Conservation (phyloP, 2,113 vertebrate genomes). For the Capreolus pygargus region DNA sequence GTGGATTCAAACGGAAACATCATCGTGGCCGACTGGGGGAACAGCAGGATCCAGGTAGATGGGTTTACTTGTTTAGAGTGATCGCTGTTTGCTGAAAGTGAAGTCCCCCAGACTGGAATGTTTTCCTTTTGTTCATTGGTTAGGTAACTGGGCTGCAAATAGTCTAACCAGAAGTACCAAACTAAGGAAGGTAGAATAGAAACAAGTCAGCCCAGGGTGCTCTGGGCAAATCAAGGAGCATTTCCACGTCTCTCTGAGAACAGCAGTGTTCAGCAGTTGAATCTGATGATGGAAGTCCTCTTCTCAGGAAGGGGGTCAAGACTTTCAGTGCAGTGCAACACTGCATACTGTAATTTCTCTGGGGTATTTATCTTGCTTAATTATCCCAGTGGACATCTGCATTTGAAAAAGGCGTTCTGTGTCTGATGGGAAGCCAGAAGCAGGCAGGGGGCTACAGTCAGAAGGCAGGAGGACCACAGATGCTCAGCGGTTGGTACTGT, state of each 20-base stretch:
- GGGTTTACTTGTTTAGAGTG: not conserved
- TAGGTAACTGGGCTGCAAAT: not conserved
- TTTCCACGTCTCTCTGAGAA: not conserved
- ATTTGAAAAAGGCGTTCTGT: not conserved
- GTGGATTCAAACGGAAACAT: constrained; percentile 97
- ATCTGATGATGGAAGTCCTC: not conserved
- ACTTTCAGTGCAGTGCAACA: not conserved
- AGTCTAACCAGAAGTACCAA: not conserved
- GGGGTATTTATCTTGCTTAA: not conserved
- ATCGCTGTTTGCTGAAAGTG: not conserved
- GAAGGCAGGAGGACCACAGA: not conserved
- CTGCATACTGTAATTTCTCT: not conserved
- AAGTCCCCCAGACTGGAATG: not conserved
- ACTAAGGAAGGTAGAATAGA: not conserved
- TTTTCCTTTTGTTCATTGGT: constrained; percentile 18
- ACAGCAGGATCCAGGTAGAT: constrained; percentile 96
- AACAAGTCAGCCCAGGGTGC: not conserved
- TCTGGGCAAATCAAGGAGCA: not conserved
- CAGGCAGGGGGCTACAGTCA: not conserved
- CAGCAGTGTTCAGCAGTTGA: not conserved
- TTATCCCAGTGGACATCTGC: not conserved
- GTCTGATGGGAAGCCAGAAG: not conserved
- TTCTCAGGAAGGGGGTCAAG: not conserved
- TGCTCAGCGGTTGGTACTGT: not conserved
- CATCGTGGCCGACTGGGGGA: constrained; percentile 98